These are phyloP conservation scores for Pseudochirops corinnae DNA, from an alignment of 2,797 vertebrate species.

Conservation along the genomic window DNA sequence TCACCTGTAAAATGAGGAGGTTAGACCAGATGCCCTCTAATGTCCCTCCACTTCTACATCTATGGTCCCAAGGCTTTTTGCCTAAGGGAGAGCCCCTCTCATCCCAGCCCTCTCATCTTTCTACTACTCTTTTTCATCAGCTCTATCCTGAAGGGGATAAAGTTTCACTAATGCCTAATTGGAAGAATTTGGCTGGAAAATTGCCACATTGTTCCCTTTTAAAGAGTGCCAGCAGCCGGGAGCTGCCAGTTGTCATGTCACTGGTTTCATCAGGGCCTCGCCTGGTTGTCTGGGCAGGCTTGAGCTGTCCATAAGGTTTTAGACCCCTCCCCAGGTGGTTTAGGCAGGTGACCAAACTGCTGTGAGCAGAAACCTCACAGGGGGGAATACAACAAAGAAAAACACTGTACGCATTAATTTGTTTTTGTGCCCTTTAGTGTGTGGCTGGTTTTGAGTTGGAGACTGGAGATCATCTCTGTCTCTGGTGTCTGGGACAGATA, in stretches of 20 bases:
- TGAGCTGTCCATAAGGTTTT: conserved; percentile 48
- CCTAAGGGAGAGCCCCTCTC: not conserved
- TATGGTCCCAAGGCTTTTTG: not conserved
- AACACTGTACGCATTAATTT: not conserved
- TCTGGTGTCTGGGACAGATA: conserved; percentile 57
- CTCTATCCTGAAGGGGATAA: conserved; percentile 71
- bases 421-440: conserved; percentile 7
- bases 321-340: conserved; percentile 60
- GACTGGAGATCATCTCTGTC: conserved; percentile 73
- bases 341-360: conserved; percentile 57
- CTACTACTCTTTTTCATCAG: conserved; percentile 60
- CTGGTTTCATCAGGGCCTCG: conserved; percentile 65
- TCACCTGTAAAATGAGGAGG: not conserved
- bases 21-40: not conserved
- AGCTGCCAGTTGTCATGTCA: conserved; percentile 73
- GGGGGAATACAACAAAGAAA: not conserved
- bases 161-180: conserved; percentile 75
- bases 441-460: conserved; percentile 30
- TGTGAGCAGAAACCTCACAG: conserved; percentile 6
- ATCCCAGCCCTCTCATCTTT: not conserved
- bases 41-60: not conserved
- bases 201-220: conserved; percentile 63
- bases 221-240: conserved; percentile 69
- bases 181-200: conserved; percentile 76
- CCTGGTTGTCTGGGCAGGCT: conserved; percentile 45